These are phyloP conservation scores for Ecdyonurus torrentis DNA, from an alignment of 2,888 invertebrate genomes.

Conservation along the genomic window DNA sequence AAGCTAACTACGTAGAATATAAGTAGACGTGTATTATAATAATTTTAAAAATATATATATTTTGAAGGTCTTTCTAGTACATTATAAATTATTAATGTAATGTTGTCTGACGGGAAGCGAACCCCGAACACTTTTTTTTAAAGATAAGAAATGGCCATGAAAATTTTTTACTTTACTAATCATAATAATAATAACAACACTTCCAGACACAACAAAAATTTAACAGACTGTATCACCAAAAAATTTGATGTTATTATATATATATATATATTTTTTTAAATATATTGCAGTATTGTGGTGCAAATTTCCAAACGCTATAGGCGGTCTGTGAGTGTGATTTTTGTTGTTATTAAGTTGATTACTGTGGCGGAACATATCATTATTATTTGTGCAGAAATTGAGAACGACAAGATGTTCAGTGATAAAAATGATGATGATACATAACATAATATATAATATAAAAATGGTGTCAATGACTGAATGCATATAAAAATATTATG, in stretches of 20 bases:
- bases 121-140: background rate
- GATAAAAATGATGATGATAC: background rate
- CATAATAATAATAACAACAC: too few species aligned
- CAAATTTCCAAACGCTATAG: background rate
- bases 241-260: too few species aligned
- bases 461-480: background rate
- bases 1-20: too few species aligned
- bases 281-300: too few species aligned
- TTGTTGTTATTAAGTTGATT: background rate
- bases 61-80: background rate
- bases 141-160: background rate
- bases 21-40: too few species aligned
- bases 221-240: background rate
- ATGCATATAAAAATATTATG: too few species aligned
- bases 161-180: background rate
- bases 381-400: background rate
- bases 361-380: background rate
- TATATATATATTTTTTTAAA: too few species aligned
- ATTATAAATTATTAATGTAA: background rate
- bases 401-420: too few species aligned
- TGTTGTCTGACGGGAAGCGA: background rate
- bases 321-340: background rate
- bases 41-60: too few species aligned
- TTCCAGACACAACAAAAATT: background rate
- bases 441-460: too few species aligned